These are phyloP conservation scores for Tinamus major DNA, from an alignment of 2,797 vertebrate species.

Conservation along the genomic window DNA sequence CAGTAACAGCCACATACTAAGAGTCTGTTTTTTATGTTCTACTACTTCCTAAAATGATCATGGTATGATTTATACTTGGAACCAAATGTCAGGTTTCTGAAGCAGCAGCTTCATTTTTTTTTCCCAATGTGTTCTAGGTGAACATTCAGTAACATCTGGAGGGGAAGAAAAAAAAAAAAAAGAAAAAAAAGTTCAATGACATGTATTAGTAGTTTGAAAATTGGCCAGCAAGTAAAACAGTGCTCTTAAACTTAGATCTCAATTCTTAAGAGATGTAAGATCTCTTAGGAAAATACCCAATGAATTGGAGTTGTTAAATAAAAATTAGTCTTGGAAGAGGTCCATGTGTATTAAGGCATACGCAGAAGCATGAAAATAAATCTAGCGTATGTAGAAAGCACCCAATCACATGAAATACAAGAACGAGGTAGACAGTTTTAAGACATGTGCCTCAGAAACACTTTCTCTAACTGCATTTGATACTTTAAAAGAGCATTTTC, in stretches of 20 bases:
- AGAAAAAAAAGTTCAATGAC: not conserved
- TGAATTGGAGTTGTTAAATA: not conserved
- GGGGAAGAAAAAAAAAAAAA: no score
- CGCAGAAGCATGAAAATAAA: rapidly evolving
- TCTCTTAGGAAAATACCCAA: not conserved
- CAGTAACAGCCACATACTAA: rapidly evolving
- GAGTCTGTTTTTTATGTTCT: rapidly evolving
- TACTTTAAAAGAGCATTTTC: not conserved
- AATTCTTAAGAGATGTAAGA: not conserved
- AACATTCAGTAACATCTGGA: not conserved
- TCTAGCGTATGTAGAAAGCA: rapidly evolving
- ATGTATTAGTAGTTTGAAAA: not conserved
- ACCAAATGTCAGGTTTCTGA: rapidly evolving
- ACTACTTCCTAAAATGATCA: rapidly evolving
- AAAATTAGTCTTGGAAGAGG: not conserved
- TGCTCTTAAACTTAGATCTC: not conserved
- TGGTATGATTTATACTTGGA: not conserved
- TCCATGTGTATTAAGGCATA: not conserved
- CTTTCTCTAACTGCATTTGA: not conserved
- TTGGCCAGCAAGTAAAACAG: not conserved
- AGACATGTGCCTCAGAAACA: not conserved
- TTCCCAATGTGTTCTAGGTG: not conserved
- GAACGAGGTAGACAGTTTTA: not conserved
- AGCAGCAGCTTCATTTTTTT: not conserved
- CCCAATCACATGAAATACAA: not conserved